Conservation (phyloP, 1,140 invertebrate species). For the Drosophila triauraria region DNA sequence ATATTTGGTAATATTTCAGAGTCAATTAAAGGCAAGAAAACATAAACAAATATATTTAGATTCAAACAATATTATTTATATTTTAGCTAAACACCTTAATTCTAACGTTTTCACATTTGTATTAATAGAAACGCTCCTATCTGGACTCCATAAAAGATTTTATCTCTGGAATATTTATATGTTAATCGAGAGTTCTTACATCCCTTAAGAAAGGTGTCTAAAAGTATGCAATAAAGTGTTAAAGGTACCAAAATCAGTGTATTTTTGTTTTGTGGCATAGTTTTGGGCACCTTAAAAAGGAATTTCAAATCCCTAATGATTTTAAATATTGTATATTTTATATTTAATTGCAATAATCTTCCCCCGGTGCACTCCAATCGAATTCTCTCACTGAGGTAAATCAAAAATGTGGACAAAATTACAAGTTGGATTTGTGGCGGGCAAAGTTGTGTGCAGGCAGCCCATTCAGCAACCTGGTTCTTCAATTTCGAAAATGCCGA, state of each 20-base stretch:
- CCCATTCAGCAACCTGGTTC: conserved; percentile 23
- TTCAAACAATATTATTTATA: too few relatives aligned
- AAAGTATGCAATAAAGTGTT: neutral
- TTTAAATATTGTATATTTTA: neutral
- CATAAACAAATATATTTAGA: too few relatives aligned
- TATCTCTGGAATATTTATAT: too few relatives aligned
- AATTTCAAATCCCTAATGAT: neutral
- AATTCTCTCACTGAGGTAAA: conserved; percentile 32
- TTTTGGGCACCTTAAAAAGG: neutral
- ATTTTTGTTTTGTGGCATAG: neutral
- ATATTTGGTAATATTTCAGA: neutral
- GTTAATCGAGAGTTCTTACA: too few relatives aligned
- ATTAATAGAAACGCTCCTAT: too few relatives aligned
- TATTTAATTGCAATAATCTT: neutral
- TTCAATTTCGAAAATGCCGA: conserved; percentile 37
- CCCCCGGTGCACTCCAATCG: conserved; percentile 23
- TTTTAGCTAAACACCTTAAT: too few relatives aligned
- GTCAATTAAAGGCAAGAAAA: neutral
- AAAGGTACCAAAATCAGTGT: neutral
- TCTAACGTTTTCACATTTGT: too few relatives aligned
- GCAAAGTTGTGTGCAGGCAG: conserved; percentile 29
- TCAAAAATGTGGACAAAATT: conserved; percentile 51
- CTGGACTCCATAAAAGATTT: too few relatives aligned
- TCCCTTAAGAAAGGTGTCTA: neutral
- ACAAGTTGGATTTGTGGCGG: conserved; percentile 38